Conservation (phyloP, 2,888 invertebrate species). For the Ophioninae sp. region DNA sequence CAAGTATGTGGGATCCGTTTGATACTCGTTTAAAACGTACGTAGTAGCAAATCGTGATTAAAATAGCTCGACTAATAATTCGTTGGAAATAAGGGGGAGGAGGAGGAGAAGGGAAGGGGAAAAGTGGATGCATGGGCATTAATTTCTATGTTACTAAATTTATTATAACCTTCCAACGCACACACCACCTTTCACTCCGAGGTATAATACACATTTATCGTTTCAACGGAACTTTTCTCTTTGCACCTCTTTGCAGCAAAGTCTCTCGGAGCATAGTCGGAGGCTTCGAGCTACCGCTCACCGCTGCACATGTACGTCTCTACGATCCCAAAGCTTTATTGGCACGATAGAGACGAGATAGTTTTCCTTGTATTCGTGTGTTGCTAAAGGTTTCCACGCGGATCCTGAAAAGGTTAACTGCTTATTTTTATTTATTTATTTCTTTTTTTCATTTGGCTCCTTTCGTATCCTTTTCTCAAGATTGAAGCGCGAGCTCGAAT, state of each 20-base stretch:
- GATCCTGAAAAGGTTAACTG: conserved; percentile 69
- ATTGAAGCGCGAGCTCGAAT: conserved; percentile 10
- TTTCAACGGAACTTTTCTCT: conserved; percentile 47
- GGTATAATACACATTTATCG: conserved; percentile 50
- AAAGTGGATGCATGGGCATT: conserved; percentile 24
- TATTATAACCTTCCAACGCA: conserved; percentile 47
- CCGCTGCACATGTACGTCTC: conserved; percentile 19
- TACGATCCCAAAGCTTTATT: conserved; percentile 58
- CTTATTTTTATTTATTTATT: conserved; percentile 58
- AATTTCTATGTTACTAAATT: conserved; percentile 56
- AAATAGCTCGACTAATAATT: conserved; percentile 51
- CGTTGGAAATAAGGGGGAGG: neutral
- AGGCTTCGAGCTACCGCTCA: conserved; percentile 31
- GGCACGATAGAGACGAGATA: conserved; percentile 55
- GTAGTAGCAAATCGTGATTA: conserved; percentile 52
- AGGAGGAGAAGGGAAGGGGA: neutral
- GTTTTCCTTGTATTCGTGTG: conserved; percentile 27
- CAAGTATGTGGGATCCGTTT: conserved; percentile 18
- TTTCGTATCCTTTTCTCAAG: conserved; percentile 28
- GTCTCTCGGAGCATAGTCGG: conserved; percentile 19
- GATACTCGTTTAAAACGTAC: conserved; percentile 20
- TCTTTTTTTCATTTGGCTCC: neutral
- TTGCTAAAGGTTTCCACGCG: conserved; percentile 65
- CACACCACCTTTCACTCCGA: conserved; percentile 52
- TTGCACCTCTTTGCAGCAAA: conserved; percentile 24